Conservation (phyloP, 2,888 invertebrate species). For the Aleiodes leptofemur region DNA sequence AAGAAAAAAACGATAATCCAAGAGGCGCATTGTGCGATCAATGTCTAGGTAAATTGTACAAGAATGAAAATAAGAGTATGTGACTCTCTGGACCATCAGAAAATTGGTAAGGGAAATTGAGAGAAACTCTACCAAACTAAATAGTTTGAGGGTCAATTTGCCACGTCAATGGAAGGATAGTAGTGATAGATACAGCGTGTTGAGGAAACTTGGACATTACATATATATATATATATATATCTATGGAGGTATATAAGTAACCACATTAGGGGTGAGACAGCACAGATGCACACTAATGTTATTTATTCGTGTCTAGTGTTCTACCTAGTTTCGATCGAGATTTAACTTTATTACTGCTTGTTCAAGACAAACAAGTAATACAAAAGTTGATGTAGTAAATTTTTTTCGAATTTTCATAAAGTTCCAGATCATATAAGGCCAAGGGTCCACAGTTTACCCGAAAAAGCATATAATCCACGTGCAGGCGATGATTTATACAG, state of each 20-base stretch:
- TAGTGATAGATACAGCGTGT: background rate
- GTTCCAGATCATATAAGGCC: constrained; percentile 91
- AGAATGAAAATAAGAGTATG: too few relatives aligned
- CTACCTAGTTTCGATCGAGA: background rate
- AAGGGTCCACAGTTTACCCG: constrained; percentile 89
- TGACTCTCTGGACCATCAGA: too few relatives aligned
- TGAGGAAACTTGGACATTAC: background rate
- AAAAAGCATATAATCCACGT: constrained; percentile 90
- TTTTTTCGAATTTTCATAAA: constrained; percentile 68
- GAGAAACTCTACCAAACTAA: too few relatives aligned
- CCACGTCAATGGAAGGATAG: background rate
- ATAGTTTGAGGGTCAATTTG: too few relatives aligned
- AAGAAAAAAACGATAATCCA: too few relatives aligned
- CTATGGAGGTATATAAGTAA: constrained; percentile 2
- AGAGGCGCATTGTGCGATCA: too few relatives aligned
- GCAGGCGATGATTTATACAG: constrained; percentile 90
- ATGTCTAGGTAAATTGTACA: too few relatives aligned
- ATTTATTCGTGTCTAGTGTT: constrained; percentile 8
- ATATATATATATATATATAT: constrained; percentile 1
- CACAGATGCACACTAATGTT: constrained; percentile 11
- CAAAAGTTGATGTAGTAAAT: too few relatives aligned
- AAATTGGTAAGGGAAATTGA: too few relatives aligned
- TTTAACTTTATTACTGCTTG: constrained; percentile 29
- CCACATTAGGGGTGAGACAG: constrained; percentile 23
- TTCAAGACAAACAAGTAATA: background rate